Evolutionary conservation across 2,888 invertebrate species (phyloP).

Genomic region (Ennomos erosarius): DNA sequence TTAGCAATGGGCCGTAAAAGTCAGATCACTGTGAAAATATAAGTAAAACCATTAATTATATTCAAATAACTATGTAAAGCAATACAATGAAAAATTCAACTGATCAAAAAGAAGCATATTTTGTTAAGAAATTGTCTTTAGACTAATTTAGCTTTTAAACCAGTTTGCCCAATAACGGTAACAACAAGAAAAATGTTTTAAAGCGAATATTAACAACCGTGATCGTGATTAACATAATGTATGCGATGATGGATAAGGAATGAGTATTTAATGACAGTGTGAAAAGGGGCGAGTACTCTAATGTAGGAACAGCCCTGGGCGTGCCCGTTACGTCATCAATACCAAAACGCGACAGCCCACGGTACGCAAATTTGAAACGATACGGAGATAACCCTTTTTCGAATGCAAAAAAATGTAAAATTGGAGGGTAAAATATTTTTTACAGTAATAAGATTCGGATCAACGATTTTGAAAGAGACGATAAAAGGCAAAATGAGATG

Average conservation of each 20-base stretch:
- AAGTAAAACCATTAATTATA: too few relatives aligned
- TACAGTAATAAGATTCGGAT: slow-evolving; percentile 54
- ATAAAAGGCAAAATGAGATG: slow-evolving; percentile 59
- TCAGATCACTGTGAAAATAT: too few relatives aligned
- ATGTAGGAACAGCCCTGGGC: slow-evolving; percentile 59
- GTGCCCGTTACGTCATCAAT: slow-evolving; percentile 67
- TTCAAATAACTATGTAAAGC: too few relatives aligned
- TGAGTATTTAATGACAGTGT: slow-evolving; percentile 74
- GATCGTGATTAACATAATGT: slow-evolving; percentile 55
- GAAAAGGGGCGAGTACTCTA: slow-evolving; percentile 63
- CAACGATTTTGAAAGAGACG: slow-evolving; percentile 59
- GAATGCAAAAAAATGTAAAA: slow-evolving; percentile 43
- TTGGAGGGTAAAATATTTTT: slow-evolving; percentile 40
- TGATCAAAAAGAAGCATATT: too few relatives aligned
- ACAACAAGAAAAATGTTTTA: slow-evolving; percentile 35
- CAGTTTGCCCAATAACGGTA: slow-evolving; percentile 20
- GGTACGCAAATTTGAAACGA: slow-evolving; percentile 67
- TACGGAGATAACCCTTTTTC: slow-evolving; percentile 53
- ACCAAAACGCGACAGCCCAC: slow-evolving; percentile 36
- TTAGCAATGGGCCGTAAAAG: too few relatives aligned
- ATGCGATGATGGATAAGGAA: slow-evolving; percentile 70
- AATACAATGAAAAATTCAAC: too few relatives aligned
- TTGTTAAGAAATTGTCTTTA: too few relatives aligned
- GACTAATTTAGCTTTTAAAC: slow-evolving; percentile 29
- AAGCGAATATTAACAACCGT: slow-evolving; percentile 44